Base-by-base conservation (phyloP, 2,888 invertebrate species). In the Chymomyza caudatula region DNA sequence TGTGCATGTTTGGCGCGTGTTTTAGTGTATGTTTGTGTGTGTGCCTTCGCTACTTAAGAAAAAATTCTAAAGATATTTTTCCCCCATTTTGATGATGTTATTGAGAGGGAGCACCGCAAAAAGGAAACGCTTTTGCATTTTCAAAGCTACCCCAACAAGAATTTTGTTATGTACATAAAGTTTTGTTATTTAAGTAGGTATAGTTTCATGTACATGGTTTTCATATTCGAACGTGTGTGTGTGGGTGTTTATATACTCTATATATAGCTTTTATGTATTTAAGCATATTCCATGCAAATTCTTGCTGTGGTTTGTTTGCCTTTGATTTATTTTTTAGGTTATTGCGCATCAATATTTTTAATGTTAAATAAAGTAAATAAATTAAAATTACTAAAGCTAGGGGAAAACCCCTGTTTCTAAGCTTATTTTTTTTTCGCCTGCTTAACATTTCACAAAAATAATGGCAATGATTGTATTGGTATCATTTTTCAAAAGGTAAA, bases 91-190 rank as follows among this genome's bases (percentile, higher is more conserved):
- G 37, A 13, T 57, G 43, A 20, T 47, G 65, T 57, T 29, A 47
- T 58, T 47, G 19, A 6, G 19, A 11, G 44, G 19, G 17, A 19
- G 6, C 47, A 8, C 0, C 47, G 15, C 22, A 53, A n/a, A 25
- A 20, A 49, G 62, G 51, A 56, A 62, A 56, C 37, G 17, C 15
- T 60, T 65, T 55, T 65, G 67, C 63, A 73, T 81, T 74, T 51
- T 72, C 58, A 73, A 72, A 77, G 71, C 84, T 83, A 74, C 73
- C 84, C 78, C 75, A 79, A 80, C 67, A 70, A 66, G 64, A 67
- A 65, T 60, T 65, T 74, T 74, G 65, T 71, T 81, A 63, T 69
- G 66, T 68, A 68, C 44, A 74, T 53, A 70, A 52, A 54, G 86
- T 80, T 80, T 82, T 74, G 29, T 11, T 37, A 37, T 37, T 37